phyloP scores from a whole-genome alignment of 2,888 invertebrate species.

The Lepidochitona cinerea region DNA sequence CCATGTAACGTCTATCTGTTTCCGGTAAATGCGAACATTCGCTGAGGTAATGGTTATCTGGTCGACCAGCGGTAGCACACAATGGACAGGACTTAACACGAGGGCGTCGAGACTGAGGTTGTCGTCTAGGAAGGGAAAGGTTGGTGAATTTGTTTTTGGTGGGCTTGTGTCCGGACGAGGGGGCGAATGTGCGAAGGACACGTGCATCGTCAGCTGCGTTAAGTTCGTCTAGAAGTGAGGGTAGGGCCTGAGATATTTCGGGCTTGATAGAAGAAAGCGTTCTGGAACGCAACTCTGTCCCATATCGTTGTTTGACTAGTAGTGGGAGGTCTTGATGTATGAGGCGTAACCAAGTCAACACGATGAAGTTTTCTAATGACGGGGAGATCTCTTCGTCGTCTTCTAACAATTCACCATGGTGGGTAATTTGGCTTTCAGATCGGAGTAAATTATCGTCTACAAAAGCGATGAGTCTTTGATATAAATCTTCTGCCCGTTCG shows the following conservation, averaged over 20 bases:
- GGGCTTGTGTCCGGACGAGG: no score
- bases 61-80: no score
- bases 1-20: neutral
- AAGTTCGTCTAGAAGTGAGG: constrained; percentile 16
- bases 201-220: neutral
- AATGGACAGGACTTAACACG: no score
- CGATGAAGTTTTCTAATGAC: constrained; percentile 20
- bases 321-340: constrained; percentile 14
- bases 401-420: constrained; percentile 23
- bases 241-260: constrained; percentile 8
- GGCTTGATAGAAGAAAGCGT: constrained; percentile 8
- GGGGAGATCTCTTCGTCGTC: constrained; percentile 25
- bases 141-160: no score
- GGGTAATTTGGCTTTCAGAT: no score
- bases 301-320: constrained; percentile 15
- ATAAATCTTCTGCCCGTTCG: constrained; percentile 34
- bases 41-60: neutral
- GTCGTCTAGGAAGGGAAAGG: no score
- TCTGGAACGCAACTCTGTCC: neutral
- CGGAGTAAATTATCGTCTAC: constrained; percentile 30
- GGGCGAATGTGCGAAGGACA: no score
- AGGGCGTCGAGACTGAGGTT: no score
- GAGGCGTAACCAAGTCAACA: constrained; percentile 17
- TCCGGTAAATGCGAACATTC: neutral
- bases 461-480: constrained; percentile 27